Evolutionary conservation across 2,113 vertebrate species (phyloP), one percentile per base, ranked within the genome.

Genomic region (Thoracochromis brauschi): DNA sequence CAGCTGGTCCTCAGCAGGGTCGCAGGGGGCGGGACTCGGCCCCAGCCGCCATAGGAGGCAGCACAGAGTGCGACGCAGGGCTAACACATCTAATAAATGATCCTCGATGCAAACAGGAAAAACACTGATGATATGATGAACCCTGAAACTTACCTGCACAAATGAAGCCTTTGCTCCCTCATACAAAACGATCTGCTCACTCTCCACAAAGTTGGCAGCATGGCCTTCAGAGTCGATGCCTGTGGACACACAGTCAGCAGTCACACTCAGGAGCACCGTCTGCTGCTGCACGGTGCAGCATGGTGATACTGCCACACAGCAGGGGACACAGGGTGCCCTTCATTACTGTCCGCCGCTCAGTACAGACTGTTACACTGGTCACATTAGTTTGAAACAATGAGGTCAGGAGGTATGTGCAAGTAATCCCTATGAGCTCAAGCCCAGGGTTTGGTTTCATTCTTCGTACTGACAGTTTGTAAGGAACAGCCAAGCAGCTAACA

Each of bases 171-270:
- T 98, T 35, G 95, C 97, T 53, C 97, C 98, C 38, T 93, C 97
- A 88, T 98, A 99, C 96, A 98, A 97, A 68, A 99, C 97, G 5
- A 99, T 98, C 94, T 99, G 98, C 31, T 99, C 99, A 0, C 98
- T 99, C 94, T 99, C 99, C 85, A 99, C 97, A 94, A 99, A 99
- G 94, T 99, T 99, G 14, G 99, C 99, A 82, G 99, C 98, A 0
- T 99, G 99, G 33, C 99, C 99, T 93, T 99, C 99, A 12, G 98
- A 98, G 95, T 99, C 99, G 65, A 99, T 99, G 89, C 99, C 99
- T 99, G 51, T 19, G 35, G 17, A 60, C 12, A 92, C 17, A 8
- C 12, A 51, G 12, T 14, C 6, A 71, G 45, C 8, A 16, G 45
- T 21, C 58, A 19, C 33, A 3, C 38, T 54, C 42, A 68, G 45